Base-by-base conservation (phyloP, 2,888 invertebrate genomes). In the Eupithecia dodoneata region DNA sequence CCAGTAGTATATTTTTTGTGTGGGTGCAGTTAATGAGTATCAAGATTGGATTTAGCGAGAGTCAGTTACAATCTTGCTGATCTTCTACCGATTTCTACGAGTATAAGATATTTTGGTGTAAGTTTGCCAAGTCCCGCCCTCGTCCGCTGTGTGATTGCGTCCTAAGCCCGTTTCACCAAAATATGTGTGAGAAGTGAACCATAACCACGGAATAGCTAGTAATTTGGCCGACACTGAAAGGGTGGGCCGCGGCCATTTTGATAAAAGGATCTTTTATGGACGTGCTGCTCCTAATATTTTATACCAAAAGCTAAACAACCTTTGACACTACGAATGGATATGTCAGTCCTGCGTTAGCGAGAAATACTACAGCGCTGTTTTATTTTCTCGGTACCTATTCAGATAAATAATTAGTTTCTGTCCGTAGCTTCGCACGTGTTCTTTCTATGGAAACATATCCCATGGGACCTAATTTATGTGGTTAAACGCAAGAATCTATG, bases 181-280 rank as follows among this genome's bases (percentile, higher is more conserved):
- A 78, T 78, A 87, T 83, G 85, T 81, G 87, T 81, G 87, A 84
- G 86, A 85, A 85, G 86, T 86, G 86, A 85, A 86, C 84, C 86
- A 79, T 81, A 85, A 82, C 83, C 81, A 76, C 78, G 82, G 87
- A 91, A 92, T 91, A 85, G 88, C 88, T 86, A 86, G 91, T 91
- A 89, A 93, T 93, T 90, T 89, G 83, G 86, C 84, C 84, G 87
- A 93, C 93, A 93, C 84, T 85, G 87, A 90, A 93, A 91, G 91
- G 93, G 93, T 90, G 92, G 89, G 87, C 78, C 87, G 79, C 83
- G 81, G 78, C 83, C 82, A 85, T 87, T 88, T 90, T 80, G 89
- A 89, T 88, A 89, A 89, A 90, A 87, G 85, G 82, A 81, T 79
- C 81, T 85, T 90, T 91, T 92, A 91, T 89, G 87, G 85, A 86